Evolutionary conservation across 2,888 invertebrate species (phyloP).

Genomic region (Podotricha telesiphe): DNA sequence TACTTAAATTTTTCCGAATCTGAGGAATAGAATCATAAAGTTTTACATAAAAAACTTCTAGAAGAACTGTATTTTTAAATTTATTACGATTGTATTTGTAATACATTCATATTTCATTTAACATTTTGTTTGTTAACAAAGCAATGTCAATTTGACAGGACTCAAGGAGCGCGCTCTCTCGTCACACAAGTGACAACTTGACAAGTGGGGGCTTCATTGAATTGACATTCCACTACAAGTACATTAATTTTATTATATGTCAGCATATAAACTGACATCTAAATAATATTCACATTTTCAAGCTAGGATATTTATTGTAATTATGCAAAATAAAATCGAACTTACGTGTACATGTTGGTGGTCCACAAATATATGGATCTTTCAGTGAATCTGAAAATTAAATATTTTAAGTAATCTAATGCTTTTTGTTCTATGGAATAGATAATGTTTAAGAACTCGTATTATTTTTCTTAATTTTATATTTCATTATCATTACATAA

Average conservation of each 20-base stretch:
- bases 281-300: too few relatives aligned
- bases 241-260: background rate
- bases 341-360: constrained; percentile 86
- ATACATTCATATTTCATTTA: background rate
- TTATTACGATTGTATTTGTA: background rate
- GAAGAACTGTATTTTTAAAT: background rate
- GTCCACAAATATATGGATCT: constrained; percentile 88
- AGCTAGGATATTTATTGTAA: too few relatives aligned
- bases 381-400: constrained; percentile 86
- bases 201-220: background rate
- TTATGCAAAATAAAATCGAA: constrained; percentile 39
- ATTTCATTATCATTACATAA: too few relatives aligned
- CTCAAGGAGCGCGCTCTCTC: background rate
- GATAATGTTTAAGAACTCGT: too few relatives aligned
- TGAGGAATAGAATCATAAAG: constrained; percentile 55
- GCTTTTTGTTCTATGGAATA: too few relatives aligned
- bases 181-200: background rate
- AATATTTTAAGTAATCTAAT: too few relatives aligned
- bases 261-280: background rate
- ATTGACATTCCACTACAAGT: background rate
- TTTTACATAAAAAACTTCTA: background rate
- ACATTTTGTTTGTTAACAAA: constrained; percentile 4
- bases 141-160: background rate
- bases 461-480: too few relatives aligned
- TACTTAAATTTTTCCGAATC: constrained; percentile 86